Conservation (phyloP, 2,888 invertebrate genomes). For the Balanococcus diminutus region DNA sequence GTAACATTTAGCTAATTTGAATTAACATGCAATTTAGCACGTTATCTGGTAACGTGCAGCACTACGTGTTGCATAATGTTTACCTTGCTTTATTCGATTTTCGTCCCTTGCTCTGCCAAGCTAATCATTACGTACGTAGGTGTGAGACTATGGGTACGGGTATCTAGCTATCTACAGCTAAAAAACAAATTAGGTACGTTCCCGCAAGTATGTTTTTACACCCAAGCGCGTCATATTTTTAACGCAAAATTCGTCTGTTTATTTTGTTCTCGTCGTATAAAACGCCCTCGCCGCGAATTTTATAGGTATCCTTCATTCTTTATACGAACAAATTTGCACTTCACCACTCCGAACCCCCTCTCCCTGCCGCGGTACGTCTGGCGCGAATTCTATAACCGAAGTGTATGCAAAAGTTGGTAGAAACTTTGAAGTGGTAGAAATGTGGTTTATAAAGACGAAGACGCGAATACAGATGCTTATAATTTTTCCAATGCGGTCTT, state of each 20-base stretch:
- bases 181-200: too few relatives aligned
- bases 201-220: too few relatives aligned
- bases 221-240: not conserved
- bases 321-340: not conserved
- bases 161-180: too few relatives aligned
- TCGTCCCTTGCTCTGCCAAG: not conserved
- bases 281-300: not conserved
- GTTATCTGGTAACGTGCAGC: slow-evolving; percentile 26
- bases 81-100: not conserved
- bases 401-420: not conserved
- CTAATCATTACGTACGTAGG: not conserved
- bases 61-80: slow-evolving; percentile 8
- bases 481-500: slow-evolving; percentile 24
- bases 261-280: not conserved
- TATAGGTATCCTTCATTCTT: not conserved
- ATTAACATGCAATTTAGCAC: not conserved
- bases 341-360: too few relatives aligned
- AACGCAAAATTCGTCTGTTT: not conserved
- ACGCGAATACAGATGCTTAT: not conserved
- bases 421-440: slow-evolving; percentile 2
- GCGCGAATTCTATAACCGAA: not conserved
- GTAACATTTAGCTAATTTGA: slow-evolving; percentile 6
- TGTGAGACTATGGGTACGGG: too few relatives aligned
- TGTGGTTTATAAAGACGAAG: not conserved
- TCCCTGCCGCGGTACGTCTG: too few relatives aligned